Percentiles rank a stretch among this genome's conserved stretches.
Evolutionary conservation across 2,888 invertebrate genomes (phyloP).

Genomic region (Chalcosyrphus nemorum): DNA sequence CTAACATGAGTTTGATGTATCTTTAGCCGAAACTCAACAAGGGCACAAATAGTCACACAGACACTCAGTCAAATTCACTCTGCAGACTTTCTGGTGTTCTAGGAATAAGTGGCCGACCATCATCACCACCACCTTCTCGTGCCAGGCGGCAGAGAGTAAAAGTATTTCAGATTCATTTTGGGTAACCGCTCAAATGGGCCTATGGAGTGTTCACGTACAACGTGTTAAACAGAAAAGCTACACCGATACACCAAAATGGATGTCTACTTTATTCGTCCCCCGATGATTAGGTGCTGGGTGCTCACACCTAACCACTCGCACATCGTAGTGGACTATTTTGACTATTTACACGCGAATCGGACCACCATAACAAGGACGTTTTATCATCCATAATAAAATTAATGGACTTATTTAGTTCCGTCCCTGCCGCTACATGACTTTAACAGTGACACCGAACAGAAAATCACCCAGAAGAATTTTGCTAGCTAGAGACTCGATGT

Average conservation of each 20-base stretch:
- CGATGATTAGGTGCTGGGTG: slow-evolving; percentile 63
- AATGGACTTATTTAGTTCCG: slow-evolving; percentile 80
- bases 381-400: slow-evolving; percentile 80
- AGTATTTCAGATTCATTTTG: slow-evolving; percentile 75
- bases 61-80: slow-evolving; percentile 52
- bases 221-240: slow-evolving; percentile 78
- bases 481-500: slow-evolving; percentile 26
- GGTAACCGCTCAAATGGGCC: slow-evolving; percentile 58
- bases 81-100: slow-evolving; percentile 31
- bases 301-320: slow-evolving; percentile 33
- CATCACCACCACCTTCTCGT: slow-evolving; percentile 10
- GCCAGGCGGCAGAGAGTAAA: slow-evolving; percentile 60
- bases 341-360: slow-evolving; percentile 70
- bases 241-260: slow-evolving; percentile 70
- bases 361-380: slow-evolving; percentile 76
- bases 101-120: slow-evolving; percentile 53
- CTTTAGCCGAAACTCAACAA: slow-evolving; percentile 71
- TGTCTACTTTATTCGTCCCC: slow-evolving; percentile 70
- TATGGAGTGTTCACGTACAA: slow-evolving; percentile 77
- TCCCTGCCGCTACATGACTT: slow-evolving; percentile 74
- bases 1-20: slow-evolving; percentile 73
- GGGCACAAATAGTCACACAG: slow-evolving; percentile 69
- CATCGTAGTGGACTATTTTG: slow-evolving; percentile 61
- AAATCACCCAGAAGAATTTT: slow-evolving; percentile 54
- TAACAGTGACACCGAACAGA: slow-evolving; percentile 74